Evolutionary conservation across 2,888 invertebrate genomes (phyloP), one percentile per base, ranked within the genome.

Genomic region (Apamea sordens): DNA sequence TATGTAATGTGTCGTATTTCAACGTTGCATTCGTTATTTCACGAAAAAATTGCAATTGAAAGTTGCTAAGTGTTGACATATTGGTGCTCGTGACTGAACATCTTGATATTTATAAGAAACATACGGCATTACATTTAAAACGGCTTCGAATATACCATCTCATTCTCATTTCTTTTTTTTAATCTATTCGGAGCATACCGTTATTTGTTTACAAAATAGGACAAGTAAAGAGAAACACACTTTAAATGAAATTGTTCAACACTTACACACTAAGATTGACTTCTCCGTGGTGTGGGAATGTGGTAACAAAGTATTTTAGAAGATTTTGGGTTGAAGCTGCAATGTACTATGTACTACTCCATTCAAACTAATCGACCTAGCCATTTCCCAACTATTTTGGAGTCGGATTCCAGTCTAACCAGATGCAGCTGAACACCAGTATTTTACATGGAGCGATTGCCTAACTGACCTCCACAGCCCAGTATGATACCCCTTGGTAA

Each of bases 241-340:
- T 80, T 68, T 28, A 90, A 89, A 89, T 87, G 76, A 90, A 88
- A 89, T 93, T 93, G 92, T 92, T 93, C 93, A 92, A 93, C 91
- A 91, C 93, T 93, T 92, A 92, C 44, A 61, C 41, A 74, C 84
- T 91, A 89, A 79, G 67, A 67, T 64, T 89, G 84, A 89, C 86
- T 86, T 79, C 32, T 70, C 63, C 70, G 86, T 84, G 86, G 88
- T 88, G 88, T 81, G 83, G 81, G 56, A 67, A 77, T 79, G 79
- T 83, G 89, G 89, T 89, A 89, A 87, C 82, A 70, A 50, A 50
- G 63, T 36, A 65, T 71, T 7, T 50, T 50, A 50, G 59, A 8
- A 18, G 21, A 68, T 63, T 28, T 61, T 10, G 1, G 1, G 2
- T 32, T 47, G 13, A 8, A 7, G 76, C 11, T 68, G 64, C 50